phyloP scores from a whole-genome alignment of 2,113 vertebrate species.

The Xenotilapia flavipinnis region DNA sequence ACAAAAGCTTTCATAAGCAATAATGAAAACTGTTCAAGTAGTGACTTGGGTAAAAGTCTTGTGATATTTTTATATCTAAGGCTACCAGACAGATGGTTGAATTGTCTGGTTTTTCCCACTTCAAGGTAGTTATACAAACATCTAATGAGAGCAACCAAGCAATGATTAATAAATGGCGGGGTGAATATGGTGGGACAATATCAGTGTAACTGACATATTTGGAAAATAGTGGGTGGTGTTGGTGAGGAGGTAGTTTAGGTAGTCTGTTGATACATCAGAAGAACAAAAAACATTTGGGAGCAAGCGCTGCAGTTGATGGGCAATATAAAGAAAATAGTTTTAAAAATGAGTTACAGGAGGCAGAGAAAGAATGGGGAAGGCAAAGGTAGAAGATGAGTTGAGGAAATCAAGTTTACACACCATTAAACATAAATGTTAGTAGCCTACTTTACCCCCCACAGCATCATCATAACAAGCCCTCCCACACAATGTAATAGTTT shows the following conservation, averaged over 20 bases:
- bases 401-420: not conserved
- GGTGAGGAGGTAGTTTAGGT: not conserved
- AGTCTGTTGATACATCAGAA: not conserved
- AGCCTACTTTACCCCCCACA: not conserved
- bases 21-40: not conserved
- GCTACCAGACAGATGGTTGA: not conserved
- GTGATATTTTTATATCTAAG: not conserved
- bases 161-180: accelerated
- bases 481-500: constrained; percentile 17
- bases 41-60: not conserved
- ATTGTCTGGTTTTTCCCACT: not conserved
- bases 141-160: not conserved
- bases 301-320: not conserved
- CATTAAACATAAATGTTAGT: constrained; percentile 8
- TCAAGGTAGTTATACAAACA: not conserved
- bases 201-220: not conserved
- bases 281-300: not conserved
- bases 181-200: not conserved
- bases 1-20: not conserved
- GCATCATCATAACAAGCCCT: constrained; percentile 15
- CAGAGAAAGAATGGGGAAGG: not conserved
- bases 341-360: not conserved
- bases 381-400: not conserved
- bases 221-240: not conserved
- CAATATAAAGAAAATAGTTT: not conserved